Conservation (phyloP, 1,140 invertebrate species). For the Marisa cornuarietis region DNA sequence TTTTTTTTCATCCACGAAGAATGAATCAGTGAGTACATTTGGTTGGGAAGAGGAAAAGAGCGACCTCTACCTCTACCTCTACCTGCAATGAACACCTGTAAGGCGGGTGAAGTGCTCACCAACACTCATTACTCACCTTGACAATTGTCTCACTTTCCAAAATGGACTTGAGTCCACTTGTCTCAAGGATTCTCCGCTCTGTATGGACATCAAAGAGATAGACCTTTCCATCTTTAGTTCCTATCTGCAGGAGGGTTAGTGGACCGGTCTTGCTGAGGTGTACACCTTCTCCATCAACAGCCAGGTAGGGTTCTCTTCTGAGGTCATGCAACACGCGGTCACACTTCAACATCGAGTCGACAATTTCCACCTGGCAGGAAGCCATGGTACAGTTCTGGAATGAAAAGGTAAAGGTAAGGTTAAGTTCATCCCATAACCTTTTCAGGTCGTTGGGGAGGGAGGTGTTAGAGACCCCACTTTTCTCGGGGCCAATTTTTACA, state of each 20-base stretch:
- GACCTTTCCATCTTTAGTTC: slow-evolving; percentile 75
- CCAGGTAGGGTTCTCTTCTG: slow-evolving; percentile 71
- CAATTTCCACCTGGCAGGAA: not conserved
- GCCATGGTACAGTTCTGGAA: no score
- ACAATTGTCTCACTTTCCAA: slow-evolving; percentile 83
- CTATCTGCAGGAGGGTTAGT: slow-evolving; percentile 87
- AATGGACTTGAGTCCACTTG: slow-evolving; percentile 81
- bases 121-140: slow-evolving; percentile 74
- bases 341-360: not conserved
- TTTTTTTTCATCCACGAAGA: no score
- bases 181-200: slow-evolving; percentile 73
- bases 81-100: not conserved
- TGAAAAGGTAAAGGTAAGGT: no score
- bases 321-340: not conserved
- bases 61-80: not conserved
- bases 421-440: no score
- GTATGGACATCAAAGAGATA: slow-evolving; percentile 88
- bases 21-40: not conserved
- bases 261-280: slow-evolving; percentile 78
- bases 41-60: not conserved
- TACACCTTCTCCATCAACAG: slow-evolving; percentile 90
- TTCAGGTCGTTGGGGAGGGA: no score
- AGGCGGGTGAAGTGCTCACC: no score
- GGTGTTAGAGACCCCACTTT: no score
- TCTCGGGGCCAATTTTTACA: no score